Percentiles rank a stretch among this genome's conserved stretches.
Conservation (phyloP, 1,140 invertebrate genomes). For the Vollenhovia emeryi region DNA sequence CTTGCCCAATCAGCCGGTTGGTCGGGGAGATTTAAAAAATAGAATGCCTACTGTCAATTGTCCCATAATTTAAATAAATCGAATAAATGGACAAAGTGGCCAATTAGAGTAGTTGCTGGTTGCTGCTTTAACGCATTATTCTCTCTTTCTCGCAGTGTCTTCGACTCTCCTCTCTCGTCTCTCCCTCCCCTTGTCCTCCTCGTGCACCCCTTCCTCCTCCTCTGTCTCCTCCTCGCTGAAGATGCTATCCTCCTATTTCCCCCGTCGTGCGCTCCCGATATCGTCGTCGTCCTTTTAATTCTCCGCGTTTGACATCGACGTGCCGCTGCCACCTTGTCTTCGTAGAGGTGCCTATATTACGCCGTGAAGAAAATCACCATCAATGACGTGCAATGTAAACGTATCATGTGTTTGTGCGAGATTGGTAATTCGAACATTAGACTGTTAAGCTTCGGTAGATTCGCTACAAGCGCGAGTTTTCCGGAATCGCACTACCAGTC, state of each 20-base stretch:
- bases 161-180: constrained; percentile 65
- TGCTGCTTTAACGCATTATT: constrained; percentile 84
- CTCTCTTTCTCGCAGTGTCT: constrained; percentile 80
- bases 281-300: constrained; percentile 45
- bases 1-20: constrained; percentile 84
- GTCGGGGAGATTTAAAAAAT: constrained; percentile 86
- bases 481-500: not conserved
- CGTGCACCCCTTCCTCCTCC: not conserved
- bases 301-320: constrained; percentile 60
- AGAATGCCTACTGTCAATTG: constrained; percentile 87
- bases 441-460: constrained; percentile 18
- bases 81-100: constrained; percentile 86
- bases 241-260: constrained; percentile 19
- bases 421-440: constrained; percentile 48
- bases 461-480: not conserved
- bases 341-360: constrained; percentile 56
- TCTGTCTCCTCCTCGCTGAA: not conserved
- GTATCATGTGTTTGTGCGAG: constrained; percentile 21
- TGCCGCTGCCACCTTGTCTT: constrained; percentile 59
- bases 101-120: constrained; percentile 86
- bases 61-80: constrained; percentile 87
- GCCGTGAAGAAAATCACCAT: constrained; percentile 55
- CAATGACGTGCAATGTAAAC: constrained; percentile 5
- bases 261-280: constrained; percentile 1
- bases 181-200: constrained; percentile 10